Evolutionary conservation across 2,888 invertebrate genomes (phyloP), one percentile per base, ranked within the genome.

Genomic region (Hirtodrosophila cameraria): DNA sequence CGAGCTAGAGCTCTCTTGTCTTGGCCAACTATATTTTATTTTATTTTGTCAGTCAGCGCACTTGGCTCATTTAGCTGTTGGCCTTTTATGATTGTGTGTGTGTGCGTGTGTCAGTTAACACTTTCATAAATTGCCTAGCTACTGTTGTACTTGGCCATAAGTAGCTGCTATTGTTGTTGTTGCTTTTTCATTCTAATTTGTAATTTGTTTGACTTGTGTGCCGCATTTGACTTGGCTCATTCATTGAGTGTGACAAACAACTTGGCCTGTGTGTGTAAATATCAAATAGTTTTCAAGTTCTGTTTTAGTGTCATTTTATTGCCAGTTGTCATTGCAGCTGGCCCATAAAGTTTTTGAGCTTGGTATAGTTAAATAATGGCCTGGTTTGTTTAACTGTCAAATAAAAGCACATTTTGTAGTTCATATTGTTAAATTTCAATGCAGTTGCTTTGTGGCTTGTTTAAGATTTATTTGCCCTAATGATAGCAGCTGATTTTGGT

Each of bases 51-150:
- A 33, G 36, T 39, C 41, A 41, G 60, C 33, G 20, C 18, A 11
- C 13, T 54, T 31, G n/a, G 28, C 43, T 45, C 45, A 45, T 30
- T 52, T 16, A 23, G 8, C 25, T 31, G 12, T 23, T 25, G 8
- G 6, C 20, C n/a, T 46, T 39, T 20, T 48, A 20, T 33, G 27
- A 33, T 16, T 9, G 16, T 8, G 27, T 4, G 12, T 55, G 18
- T 18, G 18, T n/a, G 28, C 12, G 46, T 35, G 35, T 43, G 52
- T 71, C 78, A 83, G 62, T 82, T 82, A 86, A 62, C 82, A 86
- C 84, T 65, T 75, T 68, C 49, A 66, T 65, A 60, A 62, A 58
- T 62, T 57, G 30, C 43, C 55, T 43, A 59, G 43, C 62, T 57
- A 54, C 42, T 35, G 55, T 63, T 55, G 60, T 49, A 54, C 43